Conservation (phyloP, 2,113 vertebrate species). For the Pseudopodoces humilis region DNA sequence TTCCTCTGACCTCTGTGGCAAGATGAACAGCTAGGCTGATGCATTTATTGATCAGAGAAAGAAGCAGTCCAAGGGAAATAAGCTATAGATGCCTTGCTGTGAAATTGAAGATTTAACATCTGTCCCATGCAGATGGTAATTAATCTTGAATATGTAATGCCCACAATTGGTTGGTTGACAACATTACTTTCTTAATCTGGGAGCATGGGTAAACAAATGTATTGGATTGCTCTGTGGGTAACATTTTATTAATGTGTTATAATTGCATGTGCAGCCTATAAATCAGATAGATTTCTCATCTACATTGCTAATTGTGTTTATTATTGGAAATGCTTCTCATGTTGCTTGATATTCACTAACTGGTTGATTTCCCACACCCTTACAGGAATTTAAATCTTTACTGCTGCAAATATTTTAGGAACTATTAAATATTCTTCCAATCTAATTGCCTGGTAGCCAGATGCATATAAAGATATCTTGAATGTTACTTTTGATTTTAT, state of each 20-base stretch:
- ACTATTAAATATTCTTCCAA: not conserved
- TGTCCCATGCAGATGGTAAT: slow-evolving; percentile 69
- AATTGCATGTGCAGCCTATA: slow-evolving; percentile 51
- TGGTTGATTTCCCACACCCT: slow-evolving; percentile 33
- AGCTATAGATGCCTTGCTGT: slow-evolving; percentile 39
- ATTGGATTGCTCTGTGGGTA: slow-evolving; percentile 37
- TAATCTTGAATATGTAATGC: slow-evolving; percentile 68
- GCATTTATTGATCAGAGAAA: slow-evolving; percentile 73
- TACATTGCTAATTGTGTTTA: slow-evolving; percentile 57
- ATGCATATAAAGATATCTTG: not conserved
- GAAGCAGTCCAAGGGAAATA: slow-evolving; percentile 64
- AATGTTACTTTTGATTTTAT: not conserved
- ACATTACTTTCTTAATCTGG: slow-evolving; percentile 50
- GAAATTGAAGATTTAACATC: slow-evolving; percentile 72
- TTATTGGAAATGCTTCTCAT: slow-evolving; percentile 57
- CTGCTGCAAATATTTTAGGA: slow-evolving; percentile 6
- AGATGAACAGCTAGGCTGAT: slow-evolving; percentile 70
- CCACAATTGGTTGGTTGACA: slow-evolving; percentile 42
- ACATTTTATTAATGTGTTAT: slow-evolving; percentile 62
- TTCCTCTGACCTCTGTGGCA: slow-evolving; percentile 68
- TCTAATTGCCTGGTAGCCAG: not conserved
- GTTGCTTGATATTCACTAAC: slow-evolving; percentile 43
- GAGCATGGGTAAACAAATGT: slow-evolving; percentile 40
- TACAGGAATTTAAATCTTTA: slow-evolving; percentile 4
- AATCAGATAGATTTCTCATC: slow-evolving; percentile 62